These are phyloP conservation scores for Cephalophus harveyi DNA, from an alignment of 2,113 vertebrate genomes.

Conservation along the genomic window DNA sequence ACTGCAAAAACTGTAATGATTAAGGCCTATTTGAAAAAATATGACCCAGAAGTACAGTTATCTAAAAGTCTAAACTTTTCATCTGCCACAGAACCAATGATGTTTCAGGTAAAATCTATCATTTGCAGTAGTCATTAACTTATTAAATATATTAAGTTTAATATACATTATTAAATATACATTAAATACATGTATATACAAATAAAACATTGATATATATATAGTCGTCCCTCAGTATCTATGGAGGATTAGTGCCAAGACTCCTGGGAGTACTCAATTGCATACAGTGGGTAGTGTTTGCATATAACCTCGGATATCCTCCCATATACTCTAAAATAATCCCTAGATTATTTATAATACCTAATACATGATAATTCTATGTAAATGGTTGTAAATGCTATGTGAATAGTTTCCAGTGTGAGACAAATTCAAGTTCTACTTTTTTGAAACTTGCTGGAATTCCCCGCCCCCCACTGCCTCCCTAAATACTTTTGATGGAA, in stretches of 20 bases:
- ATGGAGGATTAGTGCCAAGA: background rate
- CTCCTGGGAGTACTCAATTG: background rate
- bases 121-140: background rate
- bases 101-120: constrained; percentile 82
- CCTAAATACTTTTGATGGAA: background rate
- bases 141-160: constrained; percentile 12
- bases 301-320: background rate
- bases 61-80: constrained; percentile 85
- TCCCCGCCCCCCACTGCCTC: rapidly evolving
- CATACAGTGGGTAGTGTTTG: background rate
- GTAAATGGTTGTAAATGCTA: background rate
- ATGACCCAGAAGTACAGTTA: constrained; percentile 82
- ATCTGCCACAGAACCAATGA: constrained; percentile 84
- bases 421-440: background rate
- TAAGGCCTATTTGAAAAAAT: constrained; percentile 84
- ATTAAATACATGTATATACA: background rate
- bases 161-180: background rate
- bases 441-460: background rate
- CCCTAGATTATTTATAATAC: background rate
- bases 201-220: background rate
- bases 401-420: background rate
- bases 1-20: constrained; percentile 87
- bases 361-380: background rate
- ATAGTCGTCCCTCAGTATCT: background rate
- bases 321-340: background rate